Percentiles rank a stretch among this genome's conserved stretches.
Evolutionary conservation across 2,797 vertebrate species (phyloP).

Genomic region (Potorous gilbertii): DNA sequence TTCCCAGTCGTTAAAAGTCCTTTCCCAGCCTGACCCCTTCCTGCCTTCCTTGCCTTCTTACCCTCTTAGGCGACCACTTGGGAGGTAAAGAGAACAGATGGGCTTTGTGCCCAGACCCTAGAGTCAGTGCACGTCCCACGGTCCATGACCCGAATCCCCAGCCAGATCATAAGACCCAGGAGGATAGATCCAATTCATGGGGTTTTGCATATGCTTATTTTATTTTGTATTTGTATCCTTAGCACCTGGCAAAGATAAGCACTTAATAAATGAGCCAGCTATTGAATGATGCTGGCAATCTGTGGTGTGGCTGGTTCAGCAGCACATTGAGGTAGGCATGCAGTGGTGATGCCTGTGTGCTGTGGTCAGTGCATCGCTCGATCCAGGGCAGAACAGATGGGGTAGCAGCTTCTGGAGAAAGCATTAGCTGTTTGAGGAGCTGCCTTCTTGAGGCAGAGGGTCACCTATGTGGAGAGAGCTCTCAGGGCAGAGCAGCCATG

Average conservation of each 20-base stretch:
- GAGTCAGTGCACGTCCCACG: background rate
- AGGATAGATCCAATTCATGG: background rate
- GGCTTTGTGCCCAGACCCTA: background rate
- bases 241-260: background rate
- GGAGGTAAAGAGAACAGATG: no score
- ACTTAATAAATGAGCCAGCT: background rate
- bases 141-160: background rate
- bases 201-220: background rate
- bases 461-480: background rate
- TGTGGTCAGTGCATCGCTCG: background rate
- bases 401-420: background rate
- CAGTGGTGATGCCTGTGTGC: background rate
- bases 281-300: background rate
- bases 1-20: background rate
- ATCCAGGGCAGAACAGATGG: background rate
- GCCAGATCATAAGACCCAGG: background rate
- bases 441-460: background rate
- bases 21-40: background rate
- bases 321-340: accelerated
- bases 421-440: background rate
- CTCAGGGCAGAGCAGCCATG: background rate
- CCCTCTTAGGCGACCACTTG: background rate
- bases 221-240: background rate
- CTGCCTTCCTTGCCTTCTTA: background rate
- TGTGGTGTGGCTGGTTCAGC: background rate